These are phyloP conservation scores for Eledona agricola DNA, from an alignment of 2,888 invertebrate species.

Conservation along the genomic window DNA sequence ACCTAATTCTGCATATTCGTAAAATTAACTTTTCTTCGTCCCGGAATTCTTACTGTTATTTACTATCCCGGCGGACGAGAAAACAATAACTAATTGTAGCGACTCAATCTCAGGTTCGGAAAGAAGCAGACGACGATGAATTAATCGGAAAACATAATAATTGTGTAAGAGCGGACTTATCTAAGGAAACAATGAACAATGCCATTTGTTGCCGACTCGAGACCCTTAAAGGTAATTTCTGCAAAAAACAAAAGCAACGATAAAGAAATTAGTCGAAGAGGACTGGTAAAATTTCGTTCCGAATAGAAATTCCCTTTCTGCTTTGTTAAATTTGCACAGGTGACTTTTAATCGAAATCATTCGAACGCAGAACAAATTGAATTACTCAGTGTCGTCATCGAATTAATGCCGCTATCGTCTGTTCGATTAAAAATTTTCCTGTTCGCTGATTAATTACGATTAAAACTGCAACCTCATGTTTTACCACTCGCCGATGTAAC, in stretches of 20 bases:
- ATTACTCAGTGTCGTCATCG: slow-evolving; percentile 4
- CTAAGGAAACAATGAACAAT: slow-evolving; percentile 23
- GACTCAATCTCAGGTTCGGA: slow-evolving; percentile 12
- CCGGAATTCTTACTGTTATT: no score
- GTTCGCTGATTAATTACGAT: slow-evolving; percentile 7
- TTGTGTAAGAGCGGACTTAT: slow-evolving; percentile 26
- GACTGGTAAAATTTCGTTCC: neutral
- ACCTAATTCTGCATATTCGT: no score
- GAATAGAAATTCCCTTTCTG: neutral
- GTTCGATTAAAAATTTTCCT: slow-evolving; percentile 9
- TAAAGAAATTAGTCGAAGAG: slow-evolving; percentile 22
- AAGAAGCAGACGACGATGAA: slow-evolving; percentile 17
- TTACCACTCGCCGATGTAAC: no score
- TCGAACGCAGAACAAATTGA: slow-evolving; percentile 1
- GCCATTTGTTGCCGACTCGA: slow-evolving; percentile 14
- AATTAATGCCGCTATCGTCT: slow-evolving; percentile 8
- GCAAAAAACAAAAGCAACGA: slow-evolving; percentile 16
- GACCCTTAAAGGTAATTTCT: slow-evolving; percentile 15
- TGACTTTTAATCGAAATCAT: slow-evolving; percentile 2
- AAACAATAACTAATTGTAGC: slow-evolving; percentile 7
- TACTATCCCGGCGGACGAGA: neutral
- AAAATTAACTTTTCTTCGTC: no score
- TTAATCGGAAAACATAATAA: slow-evolving; percentile 21
- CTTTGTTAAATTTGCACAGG: no score
- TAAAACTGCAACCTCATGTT: no score